Evolutionary conservation across 2,888 invertebrate species (phyloP).

Genomic region (Lepetodrilus schrolli): DNA sequence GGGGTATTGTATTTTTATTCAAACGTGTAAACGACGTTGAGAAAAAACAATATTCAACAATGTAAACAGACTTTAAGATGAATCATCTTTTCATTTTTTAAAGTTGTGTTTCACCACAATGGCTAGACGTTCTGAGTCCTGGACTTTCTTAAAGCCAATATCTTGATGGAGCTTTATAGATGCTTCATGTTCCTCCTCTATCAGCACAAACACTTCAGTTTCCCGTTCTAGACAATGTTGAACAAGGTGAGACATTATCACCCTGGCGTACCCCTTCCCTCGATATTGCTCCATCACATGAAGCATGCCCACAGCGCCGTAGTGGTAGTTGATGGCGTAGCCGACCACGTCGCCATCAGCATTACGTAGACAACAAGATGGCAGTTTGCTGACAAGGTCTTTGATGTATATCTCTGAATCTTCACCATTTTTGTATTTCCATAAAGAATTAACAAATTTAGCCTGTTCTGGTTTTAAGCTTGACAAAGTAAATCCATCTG

Average conservation of each 20-base stretch:
- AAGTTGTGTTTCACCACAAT: not conserved
- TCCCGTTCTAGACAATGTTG: not conserved
- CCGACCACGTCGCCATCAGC: not conserved
- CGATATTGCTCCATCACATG: not conserved
- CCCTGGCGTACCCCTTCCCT: not conserved
- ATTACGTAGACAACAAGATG: not conserved
- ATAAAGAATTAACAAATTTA: not conserved
- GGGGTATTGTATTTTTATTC: no score
- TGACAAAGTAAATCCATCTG: not conserved
- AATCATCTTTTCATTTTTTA: no score
- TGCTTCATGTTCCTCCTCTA: not conserved
- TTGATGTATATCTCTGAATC: not conserved
- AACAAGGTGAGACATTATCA: constrained; percentile 5
- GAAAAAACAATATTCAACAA: no score
- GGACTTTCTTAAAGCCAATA: not conserved
- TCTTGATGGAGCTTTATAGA: not conserved
- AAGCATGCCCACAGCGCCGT: not conserved
- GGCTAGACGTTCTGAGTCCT: not conserved
- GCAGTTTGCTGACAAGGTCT: not conserved
- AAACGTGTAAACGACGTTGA: no score
- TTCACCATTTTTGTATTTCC: not conserved
- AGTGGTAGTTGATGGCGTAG: not conserved
- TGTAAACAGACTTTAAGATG: no score
- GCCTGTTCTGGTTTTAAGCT: not conserved
- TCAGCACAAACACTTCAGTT: not conserved